A percentile compares a stretch with the other conserved stretches of the same genome.
Evolutionary conservation across 2,888 invertebrate species (phyloP).

Genomic region (Cephus pygmeus): DNA sequence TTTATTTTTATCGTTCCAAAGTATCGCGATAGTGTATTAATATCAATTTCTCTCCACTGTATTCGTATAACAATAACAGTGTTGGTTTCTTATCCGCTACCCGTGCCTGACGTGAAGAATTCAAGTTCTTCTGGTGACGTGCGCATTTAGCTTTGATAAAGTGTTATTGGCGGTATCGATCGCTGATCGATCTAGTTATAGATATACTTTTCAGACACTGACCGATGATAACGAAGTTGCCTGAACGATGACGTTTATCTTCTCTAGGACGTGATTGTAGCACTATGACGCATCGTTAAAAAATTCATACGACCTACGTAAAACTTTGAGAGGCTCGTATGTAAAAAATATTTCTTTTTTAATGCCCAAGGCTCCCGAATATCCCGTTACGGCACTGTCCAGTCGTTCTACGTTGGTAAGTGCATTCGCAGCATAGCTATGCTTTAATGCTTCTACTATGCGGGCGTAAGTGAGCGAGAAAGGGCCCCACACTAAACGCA

Average conservation of each 20-base stretch:
- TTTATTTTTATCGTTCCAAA: background rate
- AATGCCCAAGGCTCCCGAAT: background rate
- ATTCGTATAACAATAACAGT: background rate
- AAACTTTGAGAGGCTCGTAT: background rate
- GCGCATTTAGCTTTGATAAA: background rate
- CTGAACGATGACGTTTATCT: background rate
- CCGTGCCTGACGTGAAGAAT: background rate
- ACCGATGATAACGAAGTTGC: background rate
- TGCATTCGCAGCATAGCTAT: slow-evolving; percentile 35
- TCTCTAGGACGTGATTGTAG: background rate
- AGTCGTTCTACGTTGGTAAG: slow-evolving; percentile 34
- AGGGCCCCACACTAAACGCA: slow-evolving; percentile 39
- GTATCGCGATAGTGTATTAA: background rate
- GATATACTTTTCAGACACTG: background rate
- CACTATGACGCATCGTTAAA: background rate
- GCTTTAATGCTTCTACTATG: slow-evolving; percentile 40
- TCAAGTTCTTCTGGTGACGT: background rate
- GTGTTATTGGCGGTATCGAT: background rate
- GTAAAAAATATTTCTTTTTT: background rate
- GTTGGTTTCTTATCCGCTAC: background rate
- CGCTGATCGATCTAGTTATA: background rate
- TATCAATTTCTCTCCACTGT: background rate
- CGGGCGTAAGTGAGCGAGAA: slow-evolving; percentile 53
- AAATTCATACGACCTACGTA: too few relatives aligned
- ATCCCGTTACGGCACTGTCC: slow-evolving; percentile 28